Conservation (phyloP, 2,113 vertebrate species). For the Hucho hucho region DNA sequence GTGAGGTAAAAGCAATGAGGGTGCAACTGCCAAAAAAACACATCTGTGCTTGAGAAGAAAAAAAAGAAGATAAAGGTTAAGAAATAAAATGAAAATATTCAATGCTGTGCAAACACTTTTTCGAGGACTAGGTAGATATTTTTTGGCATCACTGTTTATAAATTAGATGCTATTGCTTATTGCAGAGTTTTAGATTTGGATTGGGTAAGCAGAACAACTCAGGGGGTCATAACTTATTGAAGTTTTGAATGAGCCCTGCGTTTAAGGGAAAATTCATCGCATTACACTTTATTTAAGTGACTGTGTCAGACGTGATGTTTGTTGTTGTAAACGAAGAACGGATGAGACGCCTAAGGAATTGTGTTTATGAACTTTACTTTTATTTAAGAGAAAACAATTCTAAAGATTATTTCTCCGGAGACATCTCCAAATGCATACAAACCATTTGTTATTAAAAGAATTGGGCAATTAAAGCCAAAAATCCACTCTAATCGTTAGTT, state of each 20-base stretch:
- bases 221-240: slow-evolving; percentile 38
- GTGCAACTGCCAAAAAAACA: slow-evolving; percentile 62
- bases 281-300: slow-evolving; percentile 18
- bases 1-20: slow-evolving; percentile 59
- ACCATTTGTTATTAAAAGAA: slow-evolving; percentile 53
- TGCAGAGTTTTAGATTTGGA: slow-evolving; percentile 41
- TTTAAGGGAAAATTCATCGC: slow-evolving; percentile 15
- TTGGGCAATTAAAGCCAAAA: slow-evolving; percentile 59
- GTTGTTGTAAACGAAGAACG: slow-evolving; percentile 21
- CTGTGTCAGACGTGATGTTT: slow-evolving; percentile 11
- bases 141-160: slow-evolving; percentile 41
- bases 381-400: slow-evolving; percentile 10
- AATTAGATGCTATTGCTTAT: slow-evolving; percentile 58
- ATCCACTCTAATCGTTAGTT: slow-evolving; percentile 49
- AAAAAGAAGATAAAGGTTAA: background rate
- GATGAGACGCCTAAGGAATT: slow-evolving; percentile 4
- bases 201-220: slow-evolving; percentile 45
- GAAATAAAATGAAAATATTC: slow-evolving; percentile 32
- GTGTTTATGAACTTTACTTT: slow-evolving; percentile 9
- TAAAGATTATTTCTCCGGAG: slow-evolving; percentile 36
- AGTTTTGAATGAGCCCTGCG: slow-evolving; percentile 34
- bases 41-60: slow-evolving; percentile 58
- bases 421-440: slow-evolving; percentile 28
- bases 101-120: slow-evolving; percentile 56
- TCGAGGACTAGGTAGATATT: slow-evolving; percentile 38